Conservation (phyloP, 1,140 invertebrate genomes). For the Dreissena rostriformis region DNA sequence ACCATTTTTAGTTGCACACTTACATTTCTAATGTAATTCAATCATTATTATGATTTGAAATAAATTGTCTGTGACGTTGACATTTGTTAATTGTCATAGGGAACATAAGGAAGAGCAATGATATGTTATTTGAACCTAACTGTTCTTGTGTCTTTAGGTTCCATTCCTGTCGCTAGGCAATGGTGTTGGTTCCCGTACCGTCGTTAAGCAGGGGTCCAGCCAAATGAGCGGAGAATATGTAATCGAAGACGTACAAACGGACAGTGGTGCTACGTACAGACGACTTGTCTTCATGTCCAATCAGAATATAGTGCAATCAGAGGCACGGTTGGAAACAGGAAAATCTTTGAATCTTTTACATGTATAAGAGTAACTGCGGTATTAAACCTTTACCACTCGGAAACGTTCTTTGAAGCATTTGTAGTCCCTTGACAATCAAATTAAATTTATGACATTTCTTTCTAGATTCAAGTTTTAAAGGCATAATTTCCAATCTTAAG, state of each 20-base stretch:
- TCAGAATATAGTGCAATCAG: slow-evolving; percentile 94
- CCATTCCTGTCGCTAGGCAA: slow-evolving; percentile 91
- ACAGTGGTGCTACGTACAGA: slow-evolving; percentile 83
- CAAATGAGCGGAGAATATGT: slow-evolving; percentile 91
- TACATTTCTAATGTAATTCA: too few relatives aligned
- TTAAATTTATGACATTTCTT: too few relatives aligned
- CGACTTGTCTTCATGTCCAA: slow-evolving; percentile 93
- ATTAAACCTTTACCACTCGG: too few relatives aligned
- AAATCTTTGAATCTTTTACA: neutral
- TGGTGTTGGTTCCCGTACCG: slow-evolving; percentile 89
- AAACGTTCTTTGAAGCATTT: too few relatives aligned
- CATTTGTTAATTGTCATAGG: too few relatives aligned
- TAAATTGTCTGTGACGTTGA: too few relatives aligned
- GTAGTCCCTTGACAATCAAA: too few relatives aligned
- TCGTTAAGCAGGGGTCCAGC: slow-evolving; percentile 88
- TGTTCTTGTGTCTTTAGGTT: slow-evolving; percentile 83
- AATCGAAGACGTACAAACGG: slow-evolving; percentile 92
- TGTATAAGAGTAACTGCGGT: neutral
- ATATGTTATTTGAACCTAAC: neutral
- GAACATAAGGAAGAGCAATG: too few relatives aligned
- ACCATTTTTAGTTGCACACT: too few relatives aligned
- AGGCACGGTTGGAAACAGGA: slow-evolving; percentile 86
- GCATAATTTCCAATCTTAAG: too few relatives aligned
- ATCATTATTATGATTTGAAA: too few relatives aligned
- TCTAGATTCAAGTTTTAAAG: too few relatives aligned